These are phyloP conservation scores for Macrotrachela quadricornifera DNA, from an alignment of 1,140 invertebrate species.

Conservation along the genomic window DNA sequence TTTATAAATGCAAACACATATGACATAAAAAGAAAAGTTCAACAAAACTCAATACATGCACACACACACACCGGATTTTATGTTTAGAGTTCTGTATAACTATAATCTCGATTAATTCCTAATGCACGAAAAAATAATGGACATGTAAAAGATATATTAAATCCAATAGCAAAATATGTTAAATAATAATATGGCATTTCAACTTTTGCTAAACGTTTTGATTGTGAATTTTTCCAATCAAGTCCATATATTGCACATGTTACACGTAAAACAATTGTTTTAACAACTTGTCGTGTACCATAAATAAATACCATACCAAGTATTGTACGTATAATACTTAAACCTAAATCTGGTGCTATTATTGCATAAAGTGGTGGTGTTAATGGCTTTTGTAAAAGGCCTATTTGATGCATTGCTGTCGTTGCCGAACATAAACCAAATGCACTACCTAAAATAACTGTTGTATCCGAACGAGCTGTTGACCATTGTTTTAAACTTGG, in stretches of 20 bases:
- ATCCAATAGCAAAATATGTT: constrained; percentile 24
- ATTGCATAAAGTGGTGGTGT: constrained; percentile 34
- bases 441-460: constrained; percentile 49
- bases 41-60: too few species aligned
- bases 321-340: constrained; percentile 42
- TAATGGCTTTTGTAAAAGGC: constrained; percentile 36
- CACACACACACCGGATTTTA: background rate
- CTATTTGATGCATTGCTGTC: constrained; percentile 58
- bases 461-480: constrained; percentile 53
- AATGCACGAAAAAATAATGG: constrained; percentile 52
- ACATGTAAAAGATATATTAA: constrained; percentile 47
- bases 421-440: constrained; percentile 55
- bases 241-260: constrained; percentile 45
- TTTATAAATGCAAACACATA: too few species aligned
- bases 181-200: constrained; percentile 60
- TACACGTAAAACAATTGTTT: constrained; percentile 43
- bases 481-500: constrained; percentile 33
- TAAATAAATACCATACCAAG: constrained; percentile 50
- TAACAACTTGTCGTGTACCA: constrained; percentile 43
- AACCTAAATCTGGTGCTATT: constrained; percentile 43
- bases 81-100: constrained; percentile 44
- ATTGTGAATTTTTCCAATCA: constrained; percentile 29
- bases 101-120: constrained; percentile 51
- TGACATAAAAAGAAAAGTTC: too few species aligned
- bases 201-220: constrained; percentile 29